A percentile compares a stretch with the other conserved stretches of the same genome.
These are phyloP conservation scores for Brachycybe producta DNA, from an alignment of 2,888 invertebrate species.

Conservation along the genomic window DNA sequence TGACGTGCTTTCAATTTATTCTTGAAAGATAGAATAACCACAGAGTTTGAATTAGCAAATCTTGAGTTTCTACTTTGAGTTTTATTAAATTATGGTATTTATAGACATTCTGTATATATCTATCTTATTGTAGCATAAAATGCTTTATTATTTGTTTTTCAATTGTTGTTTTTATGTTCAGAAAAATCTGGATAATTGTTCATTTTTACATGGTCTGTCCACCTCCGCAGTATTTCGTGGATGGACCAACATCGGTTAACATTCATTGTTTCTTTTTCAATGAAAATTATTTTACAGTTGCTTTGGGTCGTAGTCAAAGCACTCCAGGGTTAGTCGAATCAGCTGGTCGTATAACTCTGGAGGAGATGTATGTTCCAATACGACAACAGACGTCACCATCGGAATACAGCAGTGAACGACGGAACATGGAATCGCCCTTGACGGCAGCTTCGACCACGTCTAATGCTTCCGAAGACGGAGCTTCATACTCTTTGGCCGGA, in stretches of 20 bases:
- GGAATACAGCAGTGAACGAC: slow-evolving; percentile 17
- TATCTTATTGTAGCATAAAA: too few relatives aligned
- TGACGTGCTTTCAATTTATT: too few relatives aligned
- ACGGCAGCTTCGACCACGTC: slow-evolving; percentile 22
- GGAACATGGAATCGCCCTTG: slow-evolving; percentile 21
- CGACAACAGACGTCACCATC: slow-evolving; percentile 16
- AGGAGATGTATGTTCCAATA: slow-evolving; percentile 48
- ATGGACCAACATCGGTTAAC: not conserved
- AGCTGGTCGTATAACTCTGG: slow-evolving; percentile 72
- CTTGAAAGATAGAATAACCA: too few relatives aligned
- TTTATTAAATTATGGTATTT: too few relatives aligned
- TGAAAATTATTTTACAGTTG: slow-evolving; percentile 47
- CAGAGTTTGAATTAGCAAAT: too few relatives aligned
- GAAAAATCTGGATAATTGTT: not conserved
- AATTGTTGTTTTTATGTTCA: too few relatives aligned
- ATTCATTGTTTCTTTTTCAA: not conserved
- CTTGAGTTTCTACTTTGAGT: too few relatives aligned
- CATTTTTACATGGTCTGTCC: not conserved
- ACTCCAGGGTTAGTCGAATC: slow-evolving; percentile 93
- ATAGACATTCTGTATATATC: too few relatives aligned
- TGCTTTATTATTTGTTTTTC: too few relatives aligned
- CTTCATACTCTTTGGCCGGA: slow-evolving; percentile 1
- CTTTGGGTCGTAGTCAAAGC: slow-evolving; percentile 88
- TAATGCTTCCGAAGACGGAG: slow-evolving; percentile 18
- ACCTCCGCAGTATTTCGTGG: not conserved